Percentiles rank a stretch among this genome's conserved stretches.
phyloP scores from a whole-genome alignment of 2,888 invertebrate species.

The Linnaemya tessellans region DNA sequence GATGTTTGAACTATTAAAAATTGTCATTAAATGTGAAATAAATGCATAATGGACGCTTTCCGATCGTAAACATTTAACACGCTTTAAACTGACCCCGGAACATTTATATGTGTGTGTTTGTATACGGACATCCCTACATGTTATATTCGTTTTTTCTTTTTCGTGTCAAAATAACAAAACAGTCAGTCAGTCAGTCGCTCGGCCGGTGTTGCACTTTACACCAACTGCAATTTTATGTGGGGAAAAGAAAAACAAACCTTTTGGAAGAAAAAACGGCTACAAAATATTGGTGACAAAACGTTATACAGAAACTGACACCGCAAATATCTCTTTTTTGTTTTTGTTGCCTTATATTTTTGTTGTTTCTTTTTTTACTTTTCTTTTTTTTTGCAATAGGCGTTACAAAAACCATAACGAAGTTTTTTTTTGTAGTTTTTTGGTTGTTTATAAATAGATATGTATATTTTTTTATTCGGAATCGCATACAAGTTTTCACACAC shows the following conservation, averaged over 20 bases:
- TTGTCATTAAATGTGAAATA: constrained; percentile 49
- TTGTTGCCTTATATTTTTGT: background rate
- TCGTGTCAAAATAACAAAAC: constrained; percentile 4
- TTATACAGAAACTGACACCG: constrained; percentile 41
- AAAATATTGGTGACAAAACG: constrained; percentile 59
- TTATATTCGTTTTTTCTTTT: constrained; percentile 6
- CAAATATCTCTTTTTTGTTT: background rate
- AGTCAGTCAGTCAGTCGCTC: constrained; percentile 9
- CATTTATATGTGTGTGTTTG: background rate
- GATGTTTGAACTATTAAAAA: constrained; percentile 33
- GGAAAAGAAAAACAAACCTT: constrained; percentile 30
- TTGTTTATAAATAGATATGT: constrained; percentile 7
- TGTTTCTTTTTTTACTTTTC: background rate
- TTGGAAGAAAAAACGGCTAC: background rate
- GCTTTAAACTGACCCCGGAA: constrained; percentile 56
- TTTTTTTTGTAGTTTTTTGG: constrained; percentile 33
- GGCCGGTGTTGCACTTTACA: constrained; percentile 11
- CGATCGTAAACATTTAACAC: constrained; percentile 63
- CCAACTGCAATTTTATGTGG: constrained; percentile 38
- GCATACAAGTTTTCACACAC: constrained; percentile 5
- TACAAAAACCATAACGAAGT: constrained; percentile 64
- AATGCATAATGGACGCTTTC: constrained; percentile 56
- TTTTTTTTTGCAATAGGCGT: constrained; percentile 58
- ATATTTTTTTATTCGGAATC: constrained; percentile 10
- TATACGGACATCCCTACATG: background rate